phyloP scores from a whole-genome alignment of 2,113 vertebrate species.

The Manacus vitellinus region DNA sequence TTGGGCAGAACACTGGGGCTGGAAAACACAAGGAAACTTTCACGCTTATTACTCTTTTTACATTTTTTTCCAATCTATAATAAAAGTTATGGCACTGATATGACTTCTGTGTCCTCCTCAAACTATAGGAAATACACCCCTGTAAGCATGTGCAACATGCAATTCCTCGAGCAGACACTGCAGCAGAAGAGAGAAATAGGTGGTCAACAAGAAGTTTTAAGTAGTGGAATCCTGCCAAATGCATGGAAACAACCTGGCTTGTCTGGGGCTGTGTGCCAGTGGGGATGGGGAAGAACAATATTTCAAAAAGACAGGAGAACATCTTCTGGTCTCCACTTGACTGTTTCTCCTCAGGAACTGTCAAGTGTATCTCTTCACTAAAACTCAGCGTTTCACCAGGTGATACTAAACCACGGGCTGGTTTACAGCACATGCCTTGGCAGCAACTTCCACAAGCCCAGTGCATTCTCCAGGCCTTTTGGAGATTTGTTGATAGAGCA shows the following conservation, averaged over 20 bases:
- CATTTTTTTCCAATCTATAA: neutral
- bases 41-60: neutral
- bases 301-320: neutral
- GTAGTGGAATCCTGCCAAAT: neutral
- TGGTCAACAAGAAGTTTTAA: neutral
- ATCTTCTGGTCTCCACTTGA: neutral
- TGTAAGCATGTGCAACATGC: neutral
- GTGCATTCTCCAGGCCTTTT: neutral
- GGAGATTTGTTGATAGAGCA: neutral
- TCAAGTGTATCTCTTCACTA: neutral
- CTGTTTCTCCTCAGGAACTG: neutral
- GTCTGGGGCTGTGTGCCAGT: neutral
- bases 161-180: neutral
- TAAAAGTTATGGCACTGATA: neutral
- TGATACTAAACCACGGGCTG: neutral
- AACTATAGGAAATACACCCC: neutral
- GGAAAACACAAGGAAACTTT: neutral
- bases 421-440: neutral
- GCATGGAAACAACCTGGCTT: neutral
- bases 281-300: fast-evolving
- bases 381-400: neutral
- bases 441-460: neutral
- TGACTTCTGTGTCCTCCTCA: neutral
- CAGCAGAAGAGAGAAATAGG: neutral
- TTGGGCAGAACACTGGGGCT: neutral